phyloP scores from a whole-genome alignment of 2,888 invertebrate species.

The Spisula solida region DNA sequence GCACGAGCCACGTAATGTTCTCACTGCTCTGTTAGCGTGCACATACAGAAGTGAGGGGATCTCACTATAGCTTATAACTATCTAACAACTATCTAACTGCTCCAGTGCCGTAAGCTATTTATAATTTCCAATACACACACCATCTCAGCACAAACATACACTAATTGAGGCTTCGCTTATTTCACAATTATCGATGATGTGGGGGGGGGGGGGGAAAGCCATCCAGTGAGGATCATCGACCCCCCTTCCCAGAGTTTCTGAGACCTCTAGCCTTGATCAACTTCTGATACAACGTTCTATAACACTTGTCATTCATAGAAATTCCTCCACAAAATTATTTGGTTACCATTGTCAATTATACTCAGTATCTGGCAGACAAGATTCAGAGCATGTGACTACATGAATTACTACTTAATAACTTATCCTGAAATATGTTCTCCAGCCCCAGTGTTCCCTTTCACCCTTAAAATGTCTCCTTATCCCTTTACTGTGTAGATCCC shows the following conservation, averaged over 20 bases:
- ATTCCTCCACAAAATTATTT: background rate
- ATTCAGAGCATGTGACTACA: no score
- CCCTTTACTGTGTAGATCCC: no score
- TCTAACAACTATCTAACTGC: conserved; percentile 68
- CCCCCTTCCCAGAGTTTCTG: conserved; percentile 47
- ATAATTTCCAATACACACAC: conserved; percentile 74
- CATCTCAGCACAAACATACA: conserved; percentile 64
- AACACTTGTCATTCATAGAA: conserved; percentile 28
- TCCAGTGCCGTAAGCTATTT: conserved; percentile 71
- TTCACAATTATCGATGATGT: conserved; percentile 73
- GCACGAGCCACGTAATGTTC: background rate
- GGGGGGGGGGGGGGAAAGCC: conserved; percentile 62
- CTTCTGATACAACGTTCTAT: conserved; percentile 42
- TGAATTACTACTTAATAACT: no score
- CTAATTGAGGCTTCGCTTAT: conserved; percentile 73
- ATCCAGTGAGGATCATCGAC: conserved; percentile 63
- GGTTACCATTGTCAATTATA: background rate
- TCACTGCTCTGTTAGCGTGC: conserved; percentile 31
- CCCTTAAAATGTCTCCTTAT: no score
- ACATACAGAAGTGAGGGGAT: conserved; percentile 41
- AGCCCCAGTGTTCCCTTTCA: no score
- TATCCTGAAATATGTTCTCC: no score
- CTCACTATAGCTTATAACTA: conserved; percentile 66
- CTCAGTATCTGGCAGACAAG: no score
- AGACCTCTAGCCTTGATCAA: conserved; percentile 64